A percentile compares a stretch with the other conserved stretches of the same genome.
phyloP scores from a whole-genome alignment of 2,113 vertebrate species.

The Chaetura pelagica region DNA sequence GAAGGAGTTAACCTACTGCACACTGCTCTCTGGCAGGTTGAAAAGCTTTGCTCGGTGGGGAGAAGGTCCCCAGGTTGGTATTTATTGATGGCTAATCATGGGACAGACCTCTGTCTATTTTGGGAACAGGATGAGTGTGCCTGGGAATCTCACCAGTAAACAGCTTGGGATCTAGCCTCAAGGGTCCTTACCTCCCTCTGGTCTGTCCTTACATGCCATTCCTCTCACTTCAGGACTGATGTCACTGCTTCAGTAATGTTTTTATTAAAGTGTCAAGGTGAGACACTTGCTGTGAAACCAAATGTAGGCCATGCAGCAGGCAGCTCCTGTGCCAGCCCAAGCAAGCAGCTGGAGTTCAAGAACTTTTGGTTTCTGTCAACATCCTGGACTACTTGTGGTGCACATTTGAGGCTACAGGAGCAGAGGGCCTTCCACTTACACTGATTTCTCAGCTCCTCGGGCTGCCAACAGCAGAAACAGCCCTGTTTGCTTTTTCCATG shows the following conservation, averaged over 20 bases:
- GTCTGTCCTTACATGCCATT: accelerated
- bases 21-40: neutral
- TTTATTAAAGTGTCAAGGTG: neutral
- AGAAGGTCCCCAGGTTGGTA: neutral
- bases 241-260: neutral
- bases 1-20: neutral
- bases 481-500: no score
- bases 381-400: neutral
- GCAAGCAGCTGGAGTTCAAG: neutral
- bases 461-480: neutral
- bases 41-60: neutral
- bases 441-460: neutral
- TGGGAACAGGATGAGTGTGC: neutral
- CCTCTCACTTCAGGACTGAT: neutral
- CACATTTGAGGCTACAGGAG: neutral
- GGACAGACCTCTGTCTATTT: neutral
- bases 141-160: neutral
- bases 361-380: neutral
- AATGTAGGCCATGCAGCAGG: accelerated
- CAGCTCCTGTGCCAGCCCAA: neutral
- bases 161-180: neutral
- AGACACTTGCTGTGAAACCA: neutral
- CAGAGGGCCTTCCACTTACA: accelerated
- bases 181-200: neutral
- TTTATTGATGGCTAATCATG: neutral